phyloP scores from a whole-genome alignment of 2,113 vertebrate species.

The Desmodus rotundus region DNA sequence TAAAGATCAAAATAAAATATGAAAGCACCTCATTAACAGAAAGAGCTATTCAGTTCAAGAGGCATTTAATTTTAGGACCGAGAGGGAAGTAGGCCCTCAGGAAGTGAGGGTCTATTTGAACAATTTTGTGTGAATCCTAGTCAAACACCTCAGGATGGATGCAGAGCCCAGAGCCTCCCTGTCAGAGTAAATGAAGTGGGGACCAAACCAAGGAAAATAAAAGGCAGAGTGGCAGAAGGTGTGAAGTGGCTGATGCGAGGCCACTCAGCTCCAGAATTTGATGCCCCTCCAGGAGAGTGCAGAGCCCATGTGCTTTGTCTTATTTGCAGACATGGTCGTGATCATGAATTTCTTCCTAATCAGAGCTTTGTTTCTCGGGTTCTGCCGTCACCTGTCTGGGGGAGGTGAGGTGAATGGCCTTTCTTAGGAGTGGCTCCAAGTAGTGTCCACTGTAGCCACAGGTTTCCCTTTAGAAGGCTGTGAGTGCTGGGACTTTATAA shows the following conservation, averaged over 20 bases:
- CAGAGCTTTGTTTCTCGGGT: background rate
- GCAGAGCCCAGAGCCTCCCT: background rate
- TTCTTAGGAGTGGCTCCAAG: background rate
- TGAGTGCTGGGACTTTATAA: background rate
- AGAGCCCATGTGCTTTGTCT: fast-evolving
- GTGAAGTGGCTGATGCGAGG: fast-evolving
- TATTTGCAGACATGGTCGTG: background rate
- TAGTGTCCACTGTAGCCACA: fast-evolving
- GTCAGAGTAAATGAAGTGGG: fast-evolving
- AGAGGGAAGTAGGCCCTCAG: background rate
- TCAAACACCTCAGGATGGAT: background rate
- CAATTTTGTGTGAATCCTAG: background rate
- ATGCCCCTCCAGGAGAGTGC: fast-evolving
- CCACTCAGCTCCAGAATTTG: background rate
- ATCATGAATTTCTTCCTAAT: background rate
- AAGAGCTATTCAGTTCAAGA: background rate
- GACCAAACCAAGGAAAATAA: background rate
- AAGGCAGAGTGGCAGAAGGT: too few relatives aligned
- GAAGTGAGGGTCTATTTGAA: background rate
- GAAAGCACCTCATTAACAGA: background rate
- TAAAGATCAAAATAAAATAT: background rate
- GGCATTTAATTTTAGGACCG: background rate
- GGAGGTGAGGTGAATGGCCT: background rate
- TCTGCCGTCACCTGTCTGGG: background rate
- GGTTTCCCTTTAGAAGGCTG: background rate